Evolutionary conservation across 2,888 invertebrate genomes (phyloP).

Genomic region (Sinotaia quadrata): DNA sequence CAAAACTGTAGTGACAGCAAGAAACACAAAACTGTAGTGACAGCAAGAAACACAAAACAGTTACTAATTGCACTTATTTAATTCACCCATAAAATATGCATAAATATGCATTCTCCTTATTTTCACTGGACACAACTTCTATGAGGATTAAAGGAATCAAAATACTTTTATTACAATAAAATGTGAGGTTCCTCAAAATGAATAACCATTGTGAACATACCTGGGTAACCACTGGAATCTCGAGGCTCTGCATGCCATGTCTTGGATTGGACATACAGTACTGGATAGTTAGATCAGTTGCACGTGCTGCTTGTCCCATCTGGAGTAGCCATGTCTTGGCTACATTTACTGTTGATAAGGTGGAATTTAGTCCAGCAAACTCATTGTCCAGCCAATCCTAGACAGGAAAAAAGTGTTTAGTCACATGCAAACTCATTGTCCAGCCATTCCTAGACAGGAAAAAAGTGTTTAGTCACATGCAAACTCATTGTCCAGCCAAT

Average conservation of each 20-base stretch:
- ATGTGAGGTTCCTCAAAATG: neutral
- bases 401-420: neutral
- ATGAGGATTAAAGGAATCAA: neutral
- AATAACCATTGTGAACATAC: conserved; percentile 39
- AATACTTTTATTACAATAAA: neutral
- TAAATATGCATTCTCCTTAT: too few species aligned
- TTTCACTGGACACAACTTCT: neutral
- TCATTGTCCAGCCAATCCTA: conserved; percentile 66
- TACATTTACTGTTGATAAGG: conserved; percentile 34
- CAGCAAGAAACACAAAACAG: too few species aligned
- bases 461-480: too few species aligned
- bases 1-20: too few species aligned
- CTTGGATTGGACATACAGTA: conserved; percentile 65
- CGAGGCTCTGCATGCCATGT: conserved; percentile 57
- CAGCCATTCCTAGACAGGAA: too few species aligned
- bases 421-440: neutral
- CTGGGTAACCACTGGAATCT: conserved; percentile 62
- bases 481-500: too few species aligned
- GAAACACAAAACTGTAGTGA: too few species aligned
- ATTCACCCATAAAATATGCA: too few species aligned
- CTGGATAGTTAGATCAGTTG: conserved; percentile 57
- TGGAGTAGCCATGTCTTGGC: conserved; percentile 54
- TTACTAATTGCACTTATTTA: too few species aligned
- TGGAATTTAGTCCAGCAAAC: conserved; percentile 47
- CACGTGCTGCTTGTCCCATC: conserved; percentile 61